These are phyloP conservation scores for Mus minutoides DNA, from an alignment of 2,797 vertebrate genomes.

Conservation along the genomic window DNA sequence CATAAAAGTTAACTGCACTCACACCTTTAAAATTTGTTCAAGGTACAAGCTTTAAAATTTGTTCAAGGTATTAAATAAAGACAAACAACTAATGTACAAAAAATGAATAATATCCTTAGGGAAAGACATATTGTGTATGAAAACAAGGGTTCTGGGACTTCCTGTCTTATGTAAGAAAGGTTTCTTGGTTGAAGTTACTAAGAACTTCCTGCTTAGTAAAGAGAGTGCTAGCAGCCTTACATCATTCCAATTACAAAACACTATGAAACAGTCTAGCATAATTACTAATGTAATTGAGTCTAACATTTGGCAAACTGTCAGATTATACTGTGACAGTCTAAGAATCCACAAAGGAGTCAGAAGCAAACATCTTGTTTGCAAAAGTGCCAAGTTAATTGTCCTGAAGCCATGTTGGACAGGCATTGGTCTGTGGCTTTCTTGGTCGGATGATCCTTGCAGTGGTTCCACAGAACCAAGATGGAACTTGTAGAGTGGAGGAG, in stretches of 20 bases:
- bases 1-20: slow-evolving; percentile 6
- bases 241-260: neutral
- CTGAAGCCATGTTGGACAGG: neutral
- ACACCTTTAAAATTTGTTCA: slow-evolving; percentile 8
- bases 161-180: neutral
- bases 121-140: neutral
- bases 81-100: neutral
- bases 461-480: neutral
- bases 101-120: neutral
- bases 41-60: neutral
- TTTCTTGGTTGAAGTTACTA: neutral
- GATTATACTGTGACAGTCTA: neutral
- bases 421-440: neutral
- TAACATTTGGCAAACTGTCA: neutral
- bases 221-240: neutral
- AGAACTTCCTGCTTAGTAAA: neutral
- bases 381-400: neutral
- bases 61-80: slow-evolving; percentile 32
- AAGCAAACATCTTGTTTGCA: neutral
- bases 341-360: neutral
- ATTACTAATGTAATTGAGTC: neutral
- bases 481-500: neutral
- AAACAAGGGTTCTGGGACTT: neutral
- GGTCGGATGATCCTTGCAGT: neutral
- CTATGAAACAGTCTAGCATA: neutral